Base-by-base conservation (phyloP, 2,113 vertebrate genomes). In the Desmodus rotundus region DNA sequence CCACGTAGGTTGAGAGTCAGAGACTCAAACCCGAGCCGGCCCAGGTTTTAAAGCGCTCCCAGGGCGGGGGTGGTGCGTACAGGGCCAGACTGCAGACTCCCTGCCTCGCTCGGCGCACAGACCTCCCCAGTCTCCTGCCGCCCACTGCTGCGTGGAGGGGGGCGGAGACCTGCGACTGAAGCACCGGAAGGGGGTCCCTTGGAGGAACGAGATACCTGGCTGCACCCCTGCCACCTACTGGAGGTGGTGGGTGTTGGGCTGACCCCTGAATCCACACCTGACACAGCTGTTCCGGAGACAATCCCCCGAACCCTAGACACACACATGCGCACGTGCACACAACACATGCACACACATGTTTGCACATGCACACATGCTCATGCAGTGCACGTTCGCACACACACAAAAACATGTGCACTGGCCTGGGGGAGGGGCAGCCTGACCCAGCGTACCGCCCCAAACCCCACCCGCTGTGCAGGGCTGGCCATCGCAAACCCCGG, bases 281-380 rank as follows among this genome's bases (percentile, higher is more conserved):
- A 45, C 65, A 74, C 45, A 56, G 63, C 33, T 45, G 7, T 61
- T n/a, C 20, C 68, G 20, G 56, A 70, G 22, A 80, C 50, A 81
- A 33, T 16, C 38, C 17, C 1, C 24, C 2, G 22, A 68, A 38
- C 41, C 22, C 33, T 26, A 45, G 2, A 22, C 41, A 33, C 24
- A 56, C 7, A 52, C 36, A 31, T 12, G 28, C 15, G n/a, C 9
- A 33, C 20, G n/a, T 12, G 58, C 10, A 13, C 58, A 61, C 58
- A 28, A 28, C 10, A 68, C 47, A 36, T 22, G 17, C 36, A 54
- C 63, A 31, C 28, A 3, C 11, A 41, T 15, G 16, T 33, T 13
- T 28, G 28, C 1, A 12, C 26, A 28, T 1, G 67, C 4, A 36
- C 12, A 9, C 12, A 33, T 22, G 4, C 6, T 19, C 11, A 26